These are phyloP conservation scores for Magallana gigas DNA, from an alignment of 1,140 invertebrate species.

Conservation along the genomic window DNA sequence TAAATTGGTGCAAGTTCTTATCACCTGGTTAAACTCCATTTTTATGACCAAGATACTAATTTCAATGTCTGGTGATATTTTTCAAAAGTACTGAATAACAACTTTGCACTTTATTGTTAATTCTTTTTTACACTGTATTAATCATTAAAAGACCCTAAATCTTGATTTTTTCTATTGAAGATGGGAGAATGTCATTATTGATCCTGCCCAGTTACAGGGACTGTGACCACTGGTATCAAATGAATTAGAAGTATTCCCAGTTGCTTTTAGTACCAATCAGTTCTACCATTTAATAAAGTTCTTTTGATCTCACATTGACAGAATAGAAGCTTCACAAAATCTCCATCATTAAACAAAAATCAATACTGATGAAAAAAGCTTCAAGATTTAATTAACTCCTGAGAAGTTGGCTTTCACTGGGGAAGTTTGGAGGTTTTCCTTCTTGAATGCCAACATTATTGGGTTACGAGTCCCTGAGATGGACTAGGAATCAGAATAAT, in stretches of 20 bases:
- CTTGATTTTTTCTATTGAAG: conserved; percentile 15
- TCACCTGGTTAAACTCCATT: not conserved
- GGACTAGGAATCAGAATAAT: not conserved
- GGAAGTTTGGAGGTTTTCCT: conserved; percentile 3
- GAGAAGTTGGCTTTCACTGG: conserved; percentile 21
- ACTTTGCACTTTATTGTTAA: conserved; percentile 6
- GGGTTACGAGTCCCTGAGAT: not conserved
- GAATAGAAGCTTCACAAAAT: conserved; percentile 32
- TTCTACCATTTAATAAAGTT: conserved; percentile 28
- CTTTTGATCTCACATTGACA: conserved; percentile 30
- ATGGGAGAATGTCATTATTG: conserved; percentile 9
- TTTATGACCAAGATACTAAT: not conserved
- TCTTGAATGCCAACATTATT: conserved; percentile 20
- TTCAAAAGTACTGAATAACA: conserved; percentile 13
- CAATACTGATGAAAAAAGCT: conserved; percentile 28
- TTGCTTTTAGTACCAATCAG: conserved; percentile 29
- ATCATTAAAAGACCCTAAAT: conserved; percentile 14
- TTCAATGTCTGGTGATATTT: not conserved
- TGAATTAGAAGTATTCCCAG: conserved; percentile 24
- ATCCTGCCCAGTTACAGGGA: not conserved
- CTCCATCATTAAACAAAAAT: conserved; percentile 28
- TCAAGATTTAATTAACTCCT: conserved; percentile 36
- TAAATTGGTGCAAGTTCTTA: not conserved
- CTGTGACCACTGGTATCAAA: not conserved
- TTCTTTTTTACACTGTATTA: conserved; percentile 16